Base-by-base conservation (phyloP, 2,797 vertebrate genomes). In the Amblyopsis hoosieri region DNA sequence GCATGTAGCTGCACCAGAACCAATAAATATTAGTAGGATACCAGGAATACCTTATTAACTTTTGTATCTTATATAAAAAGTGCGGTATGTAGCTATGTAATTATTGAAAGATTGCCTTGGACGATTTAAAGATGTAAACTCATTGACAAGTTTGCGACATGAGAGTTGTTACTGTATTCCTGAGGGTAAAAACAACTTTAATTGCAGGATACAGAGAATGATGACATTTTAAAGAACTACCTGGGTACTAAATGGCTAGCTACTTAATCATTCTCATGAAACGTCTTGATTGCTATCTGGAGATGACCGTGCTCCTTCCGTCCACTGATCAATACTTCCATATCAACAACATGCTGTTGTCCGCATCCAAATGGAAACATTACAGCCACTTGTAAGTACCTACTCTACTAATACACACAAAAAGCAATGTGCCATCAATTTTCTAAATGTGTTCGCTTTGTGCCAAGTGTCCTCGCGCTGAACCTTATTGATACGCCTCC, bases 221-320 rank as follows among this genome's bases (percentile, higher is more conserved):
- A 82, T 78, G 77, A 75, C 37, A 74, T 86, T 90, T 84, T 68
- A 83, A 87, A 89, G 76, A 64, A 66, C 74, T 46, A 45, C 60
- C 60, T 57, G 54, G 64, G 63, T 75, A 73, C 62, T 84, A 75
- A 74, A 82, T 83, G 87, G 81, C 76, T 0, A 29, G 75, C 47
- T 52, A 37, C 75, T 88, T 15, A 95, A 94, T 93, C 92, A 92
- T 95, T 95, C 84, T 73, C 75, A 87, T 92, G 91, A 91, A 91
- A 76, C 49, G 84, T 82, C 91, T 82, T 89, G 87, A 88, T 92
- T 88, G 88, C 88, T 85, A 87, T 90, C 74, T 63, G 69, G 72
- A 86, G 70, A 74, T 55, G 45, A 75, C 71, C 75, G 61, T 63
- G 76, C 76, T 76, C 72, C 77, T 90, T 79, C 84, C 72, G 66